Conservation (phyloP, 1,140 invertebrate species). For the Melitaea cinxia region DNA sequence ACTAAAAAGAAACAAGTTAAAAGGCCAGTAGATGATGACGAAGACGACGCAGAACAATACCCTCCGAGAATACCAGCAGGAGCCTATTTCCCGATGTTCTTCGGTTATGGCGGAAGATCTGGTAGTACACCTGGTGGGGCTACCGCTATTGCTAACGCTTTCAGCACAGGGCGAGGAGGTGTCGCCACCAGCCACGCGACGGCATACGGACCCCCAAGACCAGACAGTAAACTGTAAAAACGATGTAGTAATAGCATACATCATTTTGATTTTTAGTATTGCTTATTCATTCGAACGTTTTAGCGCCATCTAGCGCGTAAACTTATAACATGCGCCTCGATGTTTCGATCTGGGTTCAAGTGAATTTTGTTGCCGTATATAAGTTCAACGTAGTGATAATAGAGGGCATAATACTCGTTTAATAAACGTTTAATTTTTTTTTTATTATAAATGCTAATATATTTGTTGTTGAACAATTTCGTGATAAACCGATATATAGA, state of each 20-base stretch:
- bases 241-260: neutral
- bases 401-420: constrained; percentile 35
- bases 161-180: constrained; percentile 85
- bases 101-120: constrained; percentile 73
- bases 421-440: constrained; percentile 5
- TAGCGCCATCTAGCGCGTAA: constrained; percentile 33
- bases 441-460: constrained; percentile 21
- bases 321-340: constrained; percentile 10
- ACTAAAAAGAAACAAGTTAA: constrained; percentile 69
- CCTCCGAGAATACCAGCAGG: constrained; percentile 65
- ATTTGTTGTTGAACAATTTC: constrained; percentile 37
- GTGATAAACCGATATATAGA: constrained; percentile 11
- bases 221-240: constrained; percentile 53
- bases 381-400: constrained; percentile 23
- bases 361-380: constrained; percentile 24
- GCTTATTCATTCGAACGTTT: constrained; percentile 6
- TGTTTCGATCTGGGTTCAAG: constrained; percentile 23
- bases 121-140: constrained; percentile 70
- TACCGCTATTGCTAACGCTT: constrained; percentile 86
- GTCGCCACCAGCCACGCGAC: constrained; percentile 87
- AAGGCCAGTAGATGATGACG: constrained; percentile 71
- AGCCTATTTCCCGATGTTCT: constrained; percentile 85
- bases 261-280: constrained; percentile 3
- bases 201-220: constrained; percentile 83
- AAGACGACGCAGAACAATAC: constrained; percentile 68